Conservation (phyloP, 2,888 invertebrate genomes). For the Pheosia gnoma region DNA sequence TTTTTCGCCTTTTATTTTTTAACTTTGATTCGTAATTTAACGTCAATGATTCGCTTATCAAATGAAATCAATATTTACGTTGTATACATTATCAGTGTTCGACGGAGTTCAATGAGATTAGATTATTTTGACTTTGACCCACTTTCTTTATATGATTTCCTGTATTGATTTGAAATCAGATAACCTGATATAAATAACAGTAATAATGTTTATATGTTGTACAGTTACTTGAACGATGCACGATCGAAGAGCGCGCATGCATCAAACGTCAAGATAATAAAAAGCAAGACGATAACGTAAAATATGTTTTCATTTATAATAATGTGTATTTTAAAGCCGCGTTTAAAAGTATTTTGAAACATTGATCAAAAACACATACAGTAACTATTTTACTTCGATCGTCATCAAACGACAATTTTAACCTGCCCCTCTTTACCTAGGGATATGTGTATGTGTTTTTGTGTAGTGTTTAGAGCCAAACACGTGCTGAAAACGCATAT, state of each 20-base stretch:
- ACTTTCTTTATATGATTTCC: constrained; percentile 26
- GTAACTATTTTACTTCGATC: too few species aligned
- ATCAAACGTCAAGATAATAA: constrained; percentile 8
- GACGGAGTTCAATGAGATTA: constrained; percentile 17
- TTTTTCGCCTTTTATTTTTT: too few species aligned
- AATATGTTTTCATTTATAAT: constrained; percentile 16
- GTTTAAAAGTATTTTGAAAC: too few species aligned
- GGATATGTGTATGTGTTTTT: too few species aligned
- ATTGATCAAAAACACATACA: too few species aligned
- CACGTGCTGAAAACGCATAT: too few species aligned
- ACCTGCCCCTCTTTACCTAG: too few species aligned
- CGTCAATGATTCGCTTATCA: background rate
- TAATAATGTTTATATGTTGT: constrained; percentile 22
- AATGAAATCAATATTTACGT: constrained; percentile 7
- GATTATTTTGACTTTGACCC: constrained; percentile 42
- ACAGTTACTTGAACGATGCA: constrained; percentile 37
- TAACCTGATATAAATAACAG: constrained; percentile 11
- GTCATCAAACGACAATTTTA: too few species aligned
- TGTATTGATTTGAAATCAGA: constrained; percentile 5
- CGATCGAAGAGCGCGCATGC: constrained; percentile 35
- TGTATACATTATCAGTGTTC: constrained; percentile 25
- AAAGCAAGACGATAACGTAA: constrained; percentile 27
- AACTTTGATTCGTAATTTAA: too few species aligned
- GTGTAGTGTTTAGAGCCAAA: too few species aligned
- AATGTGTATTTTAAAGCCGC: background rate